Percentiles rank a stretch among this genome's conserved stretches.
phyloP scores from a whole-genome alignment of 2,888 invertebrate species.

The Chrysotoxum bicinctum region DNA sequence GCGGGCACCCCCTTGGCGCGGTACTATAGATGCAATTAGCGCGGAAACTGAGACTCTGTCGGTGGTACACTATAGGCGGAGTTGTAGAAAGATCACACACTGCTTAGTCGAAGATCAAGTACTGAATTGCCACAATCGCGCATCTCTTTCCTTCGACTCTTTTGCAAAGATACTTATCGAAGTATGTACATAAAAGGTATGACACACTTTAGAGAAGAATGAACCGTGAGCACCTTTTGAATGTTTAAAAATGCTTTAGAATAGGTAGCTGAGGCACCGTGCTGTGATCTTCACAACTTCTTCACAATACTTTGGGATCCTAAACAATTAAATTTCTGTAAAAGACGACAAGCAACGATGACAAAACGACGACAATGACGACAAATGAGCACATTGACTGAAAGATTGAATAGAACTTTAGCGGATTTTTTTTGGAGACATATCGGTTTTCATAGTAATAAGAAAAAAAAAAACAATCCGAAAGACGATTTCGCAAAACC shows the following conservation, averaged over 20 bases:
- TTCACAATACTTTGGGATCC: slow-evolving; percentile 39
- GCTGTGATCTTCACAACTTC: slow-evolving; percentile 30
- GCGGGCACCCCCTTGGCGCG: not conserved
- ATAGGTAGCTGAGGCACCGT: slow-evolving; percentile 29
- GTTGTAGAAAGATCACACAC: slow-evolving; percentile 38
- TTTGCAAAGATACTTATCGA: slow-evolving; percentile 23
- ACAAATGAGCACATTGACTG: slow-evolving; percentile 58
- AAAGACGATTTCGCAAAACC: slow-evolving; percentile 52
- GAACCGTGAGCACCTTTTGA: slow-evolving; percentile 61
- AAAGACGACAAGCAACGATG: slow-evolving; percentile 18
- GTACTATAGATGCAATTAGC: slow-evolving; percentile 25
- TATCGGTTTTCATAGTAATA: slow-evolving; percentile 42
- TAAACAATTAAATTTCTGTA: slow-evolving; percentile 35
- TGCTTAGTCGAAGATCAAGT: slow-evolving; percentile 56
- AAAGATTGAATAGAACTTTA: slow-evolving; percentile 58
- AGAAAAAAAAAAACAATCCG: not conserved
- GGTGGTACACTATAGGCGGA: not conserved
- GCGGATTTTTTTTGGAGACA: slow-evolving; percentile 33
- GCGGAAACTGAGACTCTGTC: slow-evolving; percentile 29
- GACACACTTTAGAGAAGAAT: slow-evolving; percentile 62
- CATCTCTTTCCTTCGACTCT: slow-evolving; percentile 50
- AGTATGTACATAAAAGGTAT: slow-evolving; percentile 25
- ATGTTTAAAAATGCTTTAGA: slow-evolving; percentile 49
- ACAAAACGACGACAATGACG: slow-evolving; percentile 26
- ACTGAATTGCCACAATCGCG: slow-evolving; percentile 52